Conservation (phyloP, 2,797 vertebrate genomes). For the Pteropus rufus region DNA sequence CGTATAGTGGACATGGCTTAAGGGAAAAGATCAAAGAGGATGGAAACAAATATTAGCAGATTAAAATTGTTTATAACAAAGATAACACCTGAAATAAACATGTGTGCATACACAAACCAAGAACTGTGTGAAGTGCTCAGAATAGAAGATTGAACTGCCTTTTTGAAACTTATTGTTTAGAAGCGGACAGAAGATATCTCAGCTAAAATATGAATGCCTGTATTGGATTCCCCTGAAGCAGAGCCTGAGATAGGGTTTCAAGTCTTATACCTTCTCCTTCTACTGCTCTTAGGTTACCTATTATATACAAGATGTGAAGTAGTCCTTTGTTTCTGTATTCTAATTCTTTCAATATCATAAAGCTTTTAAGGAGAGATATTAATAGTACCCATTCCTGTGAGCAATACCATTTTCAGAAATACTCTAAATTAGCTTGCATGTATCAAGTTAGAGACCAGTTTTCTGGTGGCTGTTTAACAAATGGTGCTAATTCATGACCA, state of each 20-base stretch:
- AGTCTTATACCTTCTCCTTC: background rate
- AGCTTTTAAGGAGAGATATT: background rate
- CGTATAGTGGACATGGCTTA: background rate
- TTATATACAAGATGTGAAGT: background rate
- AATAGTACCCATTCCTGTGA: background rate
- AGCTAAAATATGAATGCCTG: background rate
- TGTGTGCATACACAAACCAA: background rate
- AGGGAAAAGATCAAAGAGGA: background rate
- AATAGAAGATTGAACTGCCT: background rate
- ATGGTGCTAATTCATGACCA: background rate
- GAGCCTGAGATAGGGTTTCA: background rate
- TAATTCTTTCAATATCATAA: background rate
- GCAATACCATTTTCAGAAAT: background rate
- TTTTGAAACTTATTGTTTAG: background rate
- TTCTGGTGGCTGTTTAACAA: background rate
- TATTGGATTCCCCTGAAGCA: background rate
- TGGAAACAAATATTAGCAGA: background rate
- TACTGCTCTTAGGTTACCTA: background rate
- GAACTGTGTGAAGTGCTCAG: background rate
- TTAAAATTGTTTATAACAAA: background rate
- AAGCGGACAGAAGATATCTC: background rate
- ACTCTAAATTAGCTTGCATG: background rate
- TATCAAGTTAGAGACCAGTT: background rate
- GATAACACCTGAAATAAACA: background rate
- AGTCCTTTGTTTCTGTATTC: background rate